A percentile compares a stretch with the other conserved stretches of the same genome.
These are phyloP conservation scores for Sebastes minor DNA, from an alignment of 2,797 vertebrate species.

Conservation along the genomic window DNA sequence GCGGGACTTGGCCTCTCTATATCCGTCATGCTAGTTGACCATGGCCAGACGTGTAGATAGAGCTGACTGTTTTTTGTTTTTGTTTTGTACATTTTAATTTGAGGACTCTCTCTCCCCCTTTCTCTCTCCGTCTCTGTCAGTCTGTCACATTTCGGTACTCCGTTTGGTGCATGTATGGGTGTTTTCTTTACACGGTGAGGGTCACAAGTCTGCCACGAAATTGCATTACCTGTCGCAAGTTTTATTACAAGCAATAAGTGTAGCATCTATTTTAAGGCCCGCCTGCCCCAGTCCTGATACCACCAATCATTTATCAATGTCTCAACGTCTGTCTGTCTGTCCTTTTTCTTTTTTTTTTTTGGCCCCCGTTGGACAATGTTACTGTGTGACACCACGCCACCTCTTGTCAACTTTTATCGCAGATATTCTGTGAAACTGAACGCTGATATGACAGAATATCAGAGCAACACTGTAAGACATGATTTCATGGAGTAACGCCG, in stretches of 20 bases:
- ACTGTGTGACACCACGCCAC: slow-evolving; percentile 12
- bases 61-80: slow-evolving; percentile 59
- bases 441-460: slow-evolving; percentile 29
- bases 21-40: slow-evolving; percentile 72
- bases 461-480: slow-evolving; percentile 55
- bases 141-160: slow-evolving; percentile 75
- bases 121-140: not conserved
- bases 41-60: slow-evolving; percentile 84
- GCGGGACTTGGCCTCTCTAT: no score
- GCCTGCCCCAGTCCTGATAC: slow-evolving; percentile 38
- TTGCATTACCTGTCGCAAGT: slow-evolving; percentile 74
- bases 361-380: slow-evolving; percentile 1
- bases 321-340: not conserved
- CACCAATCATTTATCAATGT: slow-evolving; percentile 10
- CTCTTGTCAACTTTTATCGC: not conserved
- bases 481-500: slow-evolving; percentile 37
- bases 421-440: slow-evolving; percentile 27
- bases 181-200: slow-evolving; percentile 78
- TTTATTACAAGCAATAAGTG: slow-evolving; percentile 92
- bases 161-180: slow-evolving; percentile 86
- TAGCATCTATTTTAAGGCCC: slow-evolving; percentile 83
- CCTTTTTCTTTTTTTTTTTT: slow-evolving; percentile 4
- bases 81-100: slow-evolving; percentile 28
- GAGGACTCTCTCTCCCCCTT: slow-evolving; percentile 62
- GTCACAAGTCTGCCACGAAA: slow-evolving; percentile 84